Evolutionary conservation across 2,113 vertebrate species (phyloP), one percentile per base, ranked within the genome.

Genomic region (Coptodon bakossiorum): DNA sequence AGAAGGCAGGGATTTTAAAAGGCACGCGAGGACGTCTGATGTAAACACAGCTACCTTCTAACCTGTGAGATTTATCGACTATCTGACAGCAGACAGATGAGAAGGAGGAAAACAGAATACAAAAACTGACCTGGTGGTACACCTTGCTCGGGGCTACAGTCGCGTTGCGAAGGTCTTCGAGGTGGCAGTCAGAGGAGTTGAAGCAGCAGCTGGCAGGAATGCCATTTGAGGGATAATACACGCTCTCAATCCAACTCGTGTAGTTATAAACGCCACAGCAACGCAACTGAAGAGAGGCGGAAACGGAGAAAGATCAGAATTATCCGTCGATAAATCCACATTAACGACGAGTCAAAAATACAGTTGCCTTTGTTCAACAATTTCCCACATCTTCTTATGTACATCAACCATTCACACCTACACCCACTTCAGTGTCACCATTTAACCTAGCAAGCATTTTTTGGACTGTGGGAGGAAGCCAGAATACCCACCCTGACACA

Each of bases 231-330:
- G 96, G 96, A 95, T 97, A 99, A 95, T 99, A 99, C 78, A 97
- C 96, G 92, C 98, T 99, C 94, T 93, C 97, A 87, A 97, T 97
- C 98, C 98, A 99, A 94, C 98, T 99, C 93, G 98, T 98, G 94
- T 99, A 99, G 97, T 98, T 99, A 93, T 98, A 97, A 91, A 99
- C 97, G 1, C 99, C 99, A 79, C 99, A 99, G 96, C 99, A 99
- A 84, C 96, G 98, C 96, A 99, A 96, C 98, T 99, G 80, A 6
- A 87, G 36, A 36, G n/a, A 68, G 29, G 89, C 24, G 66, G 27
- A 16, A 7, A 59, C 3, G 11, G 14, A 81, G 7, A 61, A 31
- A 36, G 48, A 14, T 71, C 27, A 9, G 31, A 17, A 34, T 34
- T 31, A 31, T 29, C 5, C 17, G 1, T 45, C 22, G 19, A 43